phyloP scores from a whole-genome alignment of 1,140 invertebrate species.

The Cryptotermes secundus region DNA sequence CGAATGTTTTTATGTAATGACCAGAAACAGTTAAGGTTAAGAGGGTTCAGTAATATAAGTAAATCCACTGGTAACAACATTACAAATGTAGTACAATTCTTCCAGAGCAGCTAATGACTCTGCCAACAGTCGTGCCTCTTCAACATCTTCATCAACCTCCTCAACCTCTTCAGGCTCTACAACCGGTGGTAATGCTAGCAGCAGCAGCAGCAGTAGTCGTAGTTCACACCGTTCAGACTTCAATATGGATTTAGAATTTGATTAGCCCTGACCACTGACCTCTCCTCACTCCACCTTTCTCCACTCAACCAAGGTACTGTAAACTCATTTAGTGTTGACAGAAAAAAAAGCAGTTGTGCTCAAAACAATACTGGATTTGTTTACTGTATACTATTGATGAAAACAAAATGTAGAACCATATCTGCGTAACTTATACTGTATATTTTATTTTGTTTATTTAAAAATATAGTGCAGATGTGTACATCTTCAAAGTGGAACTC shows the following conservation, averaged over 20 bases:
- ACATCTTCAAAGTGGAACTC: neutral
- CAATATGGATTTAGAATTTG: conserved; percentile 33
- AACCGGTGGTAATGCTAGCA: neutral
- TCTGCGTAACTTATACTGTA: neutral
- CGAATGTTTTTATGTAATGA: no score
- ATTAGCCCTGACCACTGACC: conserved; percentile 27
- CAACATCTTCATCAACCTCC: conserved; percentile 29
- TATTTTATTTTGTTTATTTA: neutral
- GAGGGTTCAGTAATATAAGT: no score
- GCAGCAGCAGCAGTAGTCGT: conserved; percentile 28
- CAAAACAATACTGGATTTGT: conserved; percentile 7
- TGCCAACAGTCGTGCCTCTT: conserved; percentile 19
- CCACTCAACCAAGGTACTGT: conserved; percentile 25
- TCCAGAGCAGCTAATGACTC: conserved; percentile 29
- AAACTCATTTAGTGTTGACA: conserved; percentile 25
- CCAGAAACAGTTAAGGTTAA: no score
- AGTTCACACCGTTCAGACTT: conserved; percentile 26
- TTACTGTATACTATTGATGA: neutral
- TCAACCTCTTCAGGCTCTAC: conserved; percentile 25
- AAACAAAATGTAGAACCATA: neutral
- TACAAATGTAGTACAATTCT: neutral
- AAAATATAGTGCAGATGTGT: neutral
- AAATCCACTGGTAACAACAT: no score
- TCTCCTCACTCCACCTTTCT: conserved; percentile 22
- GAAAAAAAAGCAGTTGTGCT: neutral